Evolutionary conservation across 2,113 vertebrate species (phyloP).

Genomic region (Girardinichthys multiradiatus): DNA sequence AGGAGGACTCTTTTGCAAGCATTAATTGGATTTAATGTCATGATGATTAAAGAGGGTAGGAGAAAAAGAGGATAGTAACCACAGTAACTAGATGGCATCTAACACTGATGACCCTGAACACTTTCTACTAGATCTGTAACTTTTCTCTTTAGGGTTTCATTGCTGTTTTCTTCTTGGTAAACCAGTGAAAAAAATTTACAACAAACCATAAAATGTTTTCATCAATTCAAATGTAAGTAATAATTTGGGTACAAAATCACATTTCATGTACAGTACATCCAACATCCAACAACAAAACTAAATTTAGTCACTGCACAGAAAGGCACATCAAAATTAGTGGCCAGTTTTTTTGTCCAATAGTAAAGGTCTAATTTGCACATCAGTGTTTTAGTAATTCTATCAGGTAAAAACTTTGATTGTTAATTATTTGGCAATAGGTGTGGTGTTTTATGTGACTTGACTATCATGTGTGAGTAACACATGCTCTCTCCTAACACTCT

Average conservation of each 20-base stretch:
- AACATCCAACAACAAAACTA: too few species aligned
- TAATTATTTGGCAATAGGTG: conserved; percentile 3
- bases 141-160: background rate
- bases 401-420: background rate
- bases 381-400: background rate
- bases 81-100: background rate
- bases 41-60: conserved; percentile 38
- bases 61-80: conserved; percentile 4
- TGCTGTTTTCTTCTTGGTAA: background rate
- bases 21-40: conserved; percentile 45
- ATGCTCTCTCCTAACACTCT: conserved; percentile 47
- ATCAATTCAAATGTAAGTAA: too few species aligned
- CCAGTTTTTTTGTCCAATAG: background rate
- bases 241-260: too few species aligned
- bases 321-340: background rate
- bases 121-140: background rate
- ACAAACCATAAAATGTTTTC: background rate
- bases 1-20: conserved; percentile 52
- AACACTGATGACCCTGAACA: background rate
- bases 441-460: conserved; percentile 25
- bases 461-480: conserved; percentile 33
- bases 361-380: background rate
- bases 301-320: too few species aligned
- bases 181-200: too few species aligned
- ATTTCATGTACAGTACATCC: too few species aligned